These are phyloP conservation scores for Fregata magnificens DNA, from an alignment of 2,113 vertebrate genomes.

Conservation along the genomic window DNA sequence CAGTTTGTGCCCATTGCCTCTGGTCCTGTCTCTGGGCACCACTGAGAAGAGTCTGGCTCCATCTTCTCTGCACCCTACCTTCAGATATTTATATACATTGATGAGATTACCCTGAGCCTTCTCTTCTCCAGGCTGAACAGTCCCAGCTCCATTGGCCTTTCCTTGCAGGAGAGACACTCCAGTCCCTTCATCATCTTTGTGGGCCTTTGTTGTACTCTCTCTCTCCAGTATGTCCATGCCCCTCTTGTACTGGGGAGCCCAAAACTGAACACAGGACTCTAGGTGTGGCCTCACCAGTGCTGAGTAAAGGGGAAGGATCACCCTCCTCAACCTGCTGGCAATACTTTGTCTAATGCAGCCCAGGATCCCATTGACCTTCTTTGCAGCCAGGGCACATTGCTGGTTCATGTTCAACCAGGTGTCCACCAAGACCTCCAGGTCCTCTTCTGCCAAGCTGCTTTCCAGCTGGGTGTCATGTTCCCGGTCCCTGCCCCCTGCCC, in stretches of 20 bases:
- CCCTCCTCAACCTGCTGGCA: neutral
- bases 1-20: neutral
- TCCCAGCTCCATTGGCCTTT: neutral
- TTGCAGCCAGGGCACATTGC: neutral
- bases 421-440: neutral
- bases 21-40: neutral
- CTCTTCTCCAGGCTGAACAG: neutral
- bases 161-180: neutral
- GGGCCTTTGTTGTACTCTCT: rapidly evolving
- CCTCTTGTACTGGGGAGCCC: neutral
- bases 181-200: neutral
- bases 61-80: neutral
- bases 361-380: neutral
- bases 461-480: rapidly evolving
- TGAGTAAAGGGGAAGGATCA: neutral
- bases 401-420: neutral
- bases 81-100: neutral
- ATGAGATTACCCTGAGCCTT: neutral
- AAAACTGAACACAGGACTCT: neutral
- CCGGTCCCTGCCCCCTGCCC: rapidly evolving
- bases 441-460: neutral
- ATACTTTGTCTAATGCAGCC: neutral
- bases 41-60: neutral
- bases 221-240: neutral
- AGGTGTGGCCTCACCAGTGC: no score